Conservation (phyloP, 2,113 vertebrate species). For the Rattus rattus region DNA sequence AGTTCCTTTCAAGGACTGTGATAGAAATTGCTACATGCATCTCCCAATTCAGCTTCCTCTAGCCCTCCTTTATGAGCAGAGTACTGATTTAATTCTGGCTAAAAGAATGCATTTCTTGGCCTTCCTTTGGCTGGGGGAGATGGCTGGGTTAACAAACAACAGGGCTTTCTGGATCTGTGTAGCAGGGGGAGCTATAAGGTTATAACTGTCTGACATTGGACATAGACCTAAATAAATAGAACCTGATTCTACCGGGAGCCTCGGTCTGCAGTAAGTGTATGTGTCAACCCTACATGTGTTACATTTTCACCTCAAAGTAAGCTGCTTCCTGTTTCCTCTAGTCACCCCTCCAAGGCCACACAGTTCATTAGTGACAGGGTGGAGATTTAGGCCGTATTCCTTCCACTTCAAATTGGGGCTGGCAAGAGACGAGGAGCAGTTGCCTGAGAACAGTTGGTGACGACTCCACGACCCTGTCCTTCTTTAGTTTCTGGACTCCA, state of each 20-base stretch:
- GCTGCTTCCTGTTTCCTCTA: conserved; percentile 40
- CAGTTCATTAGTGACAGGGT: conserved; percentile 27
- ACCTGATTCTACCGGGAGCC: not conserved
- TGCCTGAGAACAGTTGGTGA: not conserved
- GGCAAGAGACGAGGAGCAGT: not conserved
- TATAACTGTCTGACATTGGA: conserved; percentile 47
- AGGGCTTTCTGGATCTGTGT: not conserved
- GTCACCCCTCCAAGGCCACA: not conserved
- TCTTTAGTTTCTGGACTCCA: not conserved
- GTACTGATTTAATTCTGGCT: conserved; percentile 19
- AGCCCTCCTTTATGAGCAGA: not conserved
- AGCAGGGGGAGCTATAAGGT: conserved; percentile 15
- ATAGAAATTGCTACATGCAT: not conserved
- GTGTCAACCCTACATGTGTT: not conserved
- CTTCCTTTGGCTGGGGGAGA: not conserved
- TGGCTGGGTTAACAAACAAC: conserved; percentile 47
- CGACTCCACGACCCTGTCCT: not conserved
- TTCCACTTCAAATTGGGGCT: not conserved
- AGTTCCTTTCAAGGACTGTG: not conserved
- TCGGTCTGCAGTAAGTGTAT: not conserved
- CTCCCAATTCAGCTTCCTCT: not conserved
- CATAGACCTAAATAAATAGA: conserved; percentile 61
- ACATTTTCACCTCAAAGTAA: conserved; percentile 52
- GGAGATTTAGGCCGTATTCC: not conserved
- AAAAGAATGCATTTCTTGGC: not conserved